Evolutionary conservation across 2,113 vertebrate genomes (phyloP).

Genomic region (Falcunculus frontatus): DNA sequence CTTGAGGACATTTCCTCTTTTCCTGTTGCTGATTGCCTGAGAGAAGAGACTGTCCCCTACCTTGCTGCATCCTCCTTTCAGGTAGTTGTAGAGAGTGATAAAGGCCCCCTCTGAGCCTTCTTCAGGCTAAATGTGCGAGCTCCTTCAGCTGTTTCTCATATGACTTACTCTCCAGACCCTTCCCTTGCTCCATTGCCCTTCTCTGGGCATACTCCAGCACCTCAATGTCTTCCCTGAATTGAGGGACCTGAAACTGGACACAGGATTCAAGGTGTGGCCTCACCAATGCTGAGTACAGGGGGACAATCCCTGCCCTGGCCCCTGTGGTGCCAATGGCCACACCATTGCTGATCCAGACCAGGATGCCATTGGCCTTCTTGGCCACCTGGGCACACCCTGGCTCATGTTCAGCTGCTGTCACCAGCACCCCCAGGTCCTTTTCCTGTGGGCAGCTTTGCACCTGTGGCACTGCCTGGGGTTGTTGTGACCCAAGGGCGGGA

Average conservation of each 20-base stretch:
- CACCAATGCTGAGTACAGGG: accelerated
- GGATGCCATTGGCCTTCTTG: not conserved
- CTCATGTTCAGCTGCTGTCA: not conserved
- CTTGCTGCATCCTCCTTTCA: not conserved
- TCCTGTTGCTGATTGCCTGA: not conserved
- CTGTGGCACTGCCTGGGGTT: not conserved
- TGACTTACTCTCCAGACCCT: not conserved
- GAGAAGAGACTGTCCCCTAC: not conserved
- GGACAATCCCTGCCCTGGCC: not conserved
- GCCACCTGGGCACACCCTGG: not conserved
- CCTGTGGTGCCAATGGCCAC: not conserved
- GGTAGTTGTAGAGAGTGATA: not conserved
- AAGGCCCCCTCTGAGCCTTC: not conserved
- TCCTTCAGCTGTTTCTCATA: not conserved
- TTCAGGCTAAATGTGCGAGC: not conserved
- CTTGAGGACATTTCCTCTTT: not conserved
- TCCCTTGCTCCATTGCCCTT: not conserved
- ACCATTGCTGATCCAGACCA: not conserved
- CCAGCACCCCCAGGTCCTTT: not conserved
- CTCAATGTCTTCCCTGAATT: not conserved
- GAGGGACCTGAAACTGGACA: not conserved
- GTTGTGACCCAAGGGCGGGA: not conserved
- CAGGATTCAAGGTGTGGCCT: accelerated
- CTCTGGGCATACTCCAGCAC: not conserved
- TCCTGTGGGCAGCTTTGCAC: not conserved